Evolutionary conservation across 1,140 invertebrate genomes (phyloP), one percentile per base, ranked within the genome.

Genomic region (Aphis craccivora): DNA sequence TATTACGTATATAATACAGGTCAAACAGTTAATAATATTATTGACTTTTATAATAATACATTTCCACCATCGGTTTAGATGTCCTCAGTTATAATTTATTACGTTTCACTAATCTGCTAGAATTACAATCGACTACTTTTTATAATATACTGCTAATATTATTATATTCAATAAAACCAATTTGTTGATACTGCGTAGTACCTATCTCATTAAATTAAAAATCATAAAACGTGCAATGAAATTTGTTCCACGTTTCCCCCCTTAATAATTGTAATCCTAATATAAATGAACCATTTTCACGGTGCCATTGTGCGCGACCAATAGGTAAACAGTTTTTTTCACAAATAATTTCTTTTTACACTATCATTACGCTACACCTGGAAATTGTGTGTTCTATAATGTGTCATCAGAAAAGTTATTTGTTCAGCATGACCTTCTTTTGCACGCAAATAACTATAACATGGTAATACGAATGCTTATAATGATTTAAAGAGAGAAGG

Each of bases 391-490:
- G 22, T n/a, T 35, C n/a, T 76, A n/a, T 18, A 67, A n/a, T n/a
- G 60, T 14, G 23, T 18, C n/a, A 40, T 43, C 30, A 43, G 40
- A 91, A 91, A 91, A 91, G 90, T 45, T 76, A 91, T 91, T 91
- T 91, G 90, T 91, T 91, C 43, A 9, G 55, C 22, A 30, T 91
- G 60, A 91, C 90, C 90, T 91, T 76, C 37, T 76, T 91, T 91
- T 37, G 8, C 60, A 18, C 40, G 18, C 40, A 18, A 91, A 76
- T 91, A n/a, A 67, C n/a, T 91, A 40, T 35, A 48, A 92, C 76
- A 45, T 30, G 40, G 48, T 51, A 51, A 51, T n/a, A 22, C 53
- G 20, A n/a, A n/a, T 18, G 30, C 14, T n/a, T 6, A n/a, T 4
- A 76, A n/a, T 5, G 30, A n/a, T 76, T 76, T n/a, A n/a, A 25